A percentile compares a stretch with the other conserved stretches of the same genome.
Conservation (phyloP, 2,113 vertebrate species). For the Tylochromis polylepis region DNA sequence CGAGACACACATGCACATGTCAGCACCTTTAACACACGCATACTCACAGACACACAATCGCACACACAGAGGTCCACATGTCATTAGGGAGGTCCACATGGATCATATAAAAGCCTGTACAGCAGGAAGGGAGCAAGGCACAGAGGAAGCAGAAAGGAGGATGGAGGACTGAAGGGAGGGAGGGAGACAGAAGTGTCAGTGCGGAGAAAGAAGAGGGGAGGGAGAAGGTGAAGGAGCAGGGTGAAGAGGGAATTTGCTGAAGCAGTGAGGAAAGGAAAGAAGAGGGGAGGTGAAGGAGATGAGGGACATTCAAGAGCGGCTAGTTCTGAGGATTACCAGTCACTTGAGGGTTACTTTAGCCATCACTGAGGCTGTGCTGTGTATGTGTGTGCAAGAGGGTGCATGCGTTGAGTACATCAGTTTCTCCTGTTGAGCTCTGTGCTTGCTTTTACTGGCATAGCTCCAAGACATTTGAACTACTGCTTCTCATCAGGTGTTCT, state of each 20-base stretch:
- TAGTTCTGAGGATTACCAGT: constrained; percentile 7
- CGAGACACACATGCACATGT: background rate
- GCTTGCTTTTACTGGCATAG: constrained; percentile 11
- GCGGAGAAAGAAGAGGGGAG: background rate
- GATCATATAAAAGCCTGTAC: constrained; percentile 52
- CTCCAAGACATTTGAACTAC: constrained; percentile 22
- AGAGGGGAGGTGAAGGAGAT: background rate
- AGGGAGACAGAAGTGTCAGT: background rate
- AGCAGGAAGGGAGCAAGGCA: constrained; percentile 31
- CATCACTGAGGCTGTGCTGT: background rate
- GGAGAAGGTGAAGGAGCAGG: background rate
- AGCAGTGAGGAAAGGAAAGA: background rate
- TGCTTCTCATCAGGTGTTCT: background rate
- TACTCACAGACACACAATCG: background rate
- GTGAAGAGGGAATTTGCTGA: background rate
- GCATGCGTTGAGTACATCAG: constrained; percentile 12
- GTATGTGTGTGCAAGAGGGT: background rate
- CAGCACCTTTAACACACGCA: constrained; percentile 28
- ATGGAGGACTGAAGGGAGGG: background rate
- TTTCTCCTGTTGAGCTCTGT: background rate
- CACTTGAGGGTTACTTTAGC: background rate
- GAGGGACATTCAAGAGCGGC: background rate
- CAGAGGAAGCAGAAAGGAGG: background rate
- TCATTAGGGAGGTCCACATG: constrained; percentile 59
- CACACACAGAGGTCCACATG: constrained; percentile 13